Evolutionary conservation across 2,888 invertebrate genomes (phyloP), one percentile per base, ranked within the genome.

Genomic region (Ochlodes sylvanus): DNA sequence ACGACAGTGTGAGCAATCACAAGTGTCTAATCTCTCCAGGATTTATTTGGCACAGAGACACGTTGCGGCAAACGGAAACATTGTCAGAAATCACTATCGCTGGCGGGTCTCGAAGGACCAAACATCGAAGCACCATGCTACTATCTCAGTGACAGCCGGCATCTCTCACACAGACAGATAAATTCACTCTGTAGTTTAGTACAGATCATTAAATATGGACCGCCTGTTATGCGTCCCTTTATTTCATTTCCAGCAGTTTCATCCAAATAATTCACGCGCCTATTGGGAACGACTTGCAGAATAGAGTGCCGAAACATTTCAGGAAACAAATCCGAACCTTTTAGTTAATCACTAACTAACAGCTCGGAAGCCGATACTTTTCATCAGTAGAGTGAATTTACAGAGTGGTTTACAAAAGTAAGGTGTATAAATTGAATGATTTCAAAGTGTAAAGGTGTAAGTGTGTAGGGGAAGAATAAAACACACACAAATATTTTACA

Each of bases 181-280:
- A 88, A 89, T 88, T 88, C 88, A 88, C 85, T 83, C 44, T 41
- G 84, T 81, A 81, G 76, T 78, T 80, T 76, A 80, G 80, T 80
- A 82, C 82, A 85, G 82, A 84, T 82, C 81, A 81, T 85, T 86
- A 86, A 86, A 88, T 86, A 88, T 88, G 74, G 78, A 80, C 85
- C 82, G 87, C 88, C 42, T 89, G 88, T 90, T 86, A 70, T 69
- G 41, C 63, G 52, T 52, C 47, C 64, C 42, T 42, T 41, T 65
- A 52, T 64, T 44, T 63, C 44, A 17, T 56, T 64, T 32, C 21
- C 19, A 47, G 27, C 19, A 64, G 38, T 64, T 47, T 12, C 21
- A 41, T 44, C 21, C 7, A 38, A 42, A 63, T 55, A 55, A 55
- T 63, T 63, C 54, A 54, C 15, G 27, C n/a, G 55, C 55, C 55